Conservation (phyloP, 2,797 vertebrate species). For the Phalloptychus januarius region DNA sequence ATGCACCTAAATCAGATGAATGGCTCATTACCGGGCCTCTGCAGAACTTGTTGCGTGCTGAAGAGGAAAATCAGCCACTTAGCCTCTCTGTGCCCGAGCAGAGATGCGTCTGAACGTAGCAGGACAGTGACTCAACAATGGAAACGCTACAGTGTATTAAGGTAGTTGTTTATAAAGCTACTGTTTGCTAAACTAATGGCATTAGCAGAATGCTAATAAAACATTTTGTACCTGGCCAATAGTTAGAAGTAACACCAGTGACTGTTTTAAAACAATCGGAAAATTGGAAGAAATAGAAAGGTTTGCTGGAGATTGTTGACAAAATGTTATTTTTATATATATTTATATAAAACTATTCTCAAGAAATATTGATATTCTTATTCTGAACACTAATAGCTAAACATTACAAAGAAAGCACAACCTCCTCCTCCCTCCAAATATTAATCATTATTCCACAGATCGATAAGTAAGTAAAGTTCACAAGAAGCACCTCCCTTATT, state of each 20-base stretch:
- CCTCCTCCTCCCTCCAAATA: background rate
- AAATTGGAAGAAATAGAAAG: background rate
- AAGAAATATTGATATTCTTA: background rate
- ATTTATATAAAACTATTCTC: no score
- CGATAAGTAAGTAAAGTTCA: background rate
- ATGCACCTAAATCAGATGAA: background rate
- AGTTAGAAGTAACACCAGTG: background rate
- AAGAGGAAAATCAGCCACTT: background rate
- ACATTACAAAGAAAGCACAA: background rate
- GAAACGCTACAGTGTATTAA: background rate
- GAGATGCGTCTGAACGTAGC: background rate
- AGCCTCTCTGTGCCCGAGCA: background rate
- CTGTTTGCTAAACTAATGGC: no score
- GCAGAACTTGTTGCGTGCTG: background rate
- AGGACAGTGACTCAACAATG: background rate
- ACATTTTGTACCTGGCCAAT: background rate
- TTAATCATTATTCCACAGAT: conserved; percentile 1
- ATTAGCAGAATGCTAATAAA: background rate
- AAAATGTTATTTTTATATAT: no score
- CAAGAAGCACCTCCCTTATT: background rate
- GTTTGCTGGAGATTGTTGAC: background rate
- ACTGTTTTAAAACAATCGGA: background rate
- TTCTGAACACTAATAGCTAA: no score
- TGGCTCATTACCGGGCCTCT: background rate
- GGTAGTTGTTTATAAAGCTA: background rate